Evolutionary conservation across 2,888 invertebrate genomes (phyloP), one percentile per base, ranked within the genome.

Genomic region (Pollenia labialis): DNA sequence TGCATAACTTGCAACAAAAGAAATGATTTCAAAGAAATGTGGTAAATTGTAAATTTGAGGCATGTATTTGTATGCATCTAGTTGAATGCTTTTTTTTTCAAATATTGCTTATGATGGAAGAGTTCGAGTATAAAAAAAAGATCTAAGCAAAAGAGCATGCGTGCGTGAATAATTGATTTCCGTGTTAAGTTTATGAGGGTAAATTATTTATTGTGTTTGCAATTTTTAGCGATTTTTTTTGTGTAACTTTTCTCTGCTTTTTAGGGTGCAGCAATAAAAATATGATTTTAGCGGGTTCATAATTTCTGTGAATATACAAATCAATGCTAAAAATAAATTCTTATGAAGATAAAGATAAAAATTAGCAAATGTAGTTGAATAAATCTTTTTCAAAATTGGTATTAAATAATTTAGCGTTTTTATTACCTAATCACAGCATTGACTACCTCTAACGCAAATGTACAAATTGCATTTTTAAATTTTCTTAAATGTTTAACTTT

Each of bases 141-240:
- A 42, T 56, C 14, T 64, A 76, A 16, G 4, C 12, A 18, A 16
- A 64, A 56, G 74, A 79, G 71, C 83, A 87, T 87, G 87, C 84
- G 87, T 87, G 87, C 87, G 83, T 87, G 68, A 83, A 87, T 72
- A 66, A 16, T n/a, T 72, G 66, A 76, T 76, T 86, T 86, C 83
- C 83, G 76, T 81, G 32, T 69, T 76, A 64, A 75, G 64, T 66
- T 76, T 52, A 48, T 60, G 75, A 56, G 68, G 62, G 62, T 56
- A 64, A 75, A 62, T 75, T 80, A 48, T 62, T 62, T 62, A 58
- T 50, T 75, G 68, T 8, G 23, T 6, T 48, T 54, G 8, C 44
- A 62, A 32, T 18, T 62, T 42, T 2, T 6, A 54, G 12, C 8
- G 44, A 23, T 23, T 75, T 48, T 44, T 12, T 18, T 40, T 79